phyloP scores from a whole-genome alignment of 2,888 invertebrate species.

The Patella depressa region DNA sequence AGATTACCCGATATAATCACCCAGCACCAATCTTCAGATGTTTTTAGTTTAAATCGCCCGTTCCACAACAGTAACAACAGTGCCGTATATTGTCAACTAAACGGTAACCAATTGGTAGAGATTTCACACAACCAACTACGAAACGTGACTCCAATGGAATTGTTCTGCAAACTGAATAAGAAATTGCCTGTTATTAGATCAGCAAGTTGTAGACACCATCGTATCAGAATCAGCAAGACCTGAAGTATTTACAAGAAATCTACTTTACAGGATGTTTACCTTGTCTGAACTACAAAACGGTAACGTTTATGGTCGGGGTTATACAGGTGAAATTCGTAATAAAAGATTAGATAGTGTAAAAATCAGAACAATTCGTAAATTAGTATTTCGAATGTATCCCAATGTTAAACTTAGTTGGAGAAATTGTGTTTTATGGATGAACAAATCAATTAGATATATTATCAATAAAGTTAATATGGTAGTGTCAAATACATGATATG shows the following conservation, averaged over 20 bases:
- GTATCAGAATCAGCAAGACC: neutral
- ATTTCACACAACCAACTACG: too few species aligned
- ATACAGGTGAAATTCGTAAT: neutral
- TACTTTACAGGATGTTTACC: neutral
- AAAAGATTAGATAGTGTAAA: neutral
- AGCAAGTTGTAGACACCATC: too few species aligned
- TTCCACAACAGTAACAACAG: too few species aligned
- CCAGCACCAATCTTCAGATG: too few species aligned
- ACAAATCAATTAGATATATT: neutral
- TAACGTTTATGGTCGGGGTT: neutral
- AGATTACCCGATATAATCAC: too few species aligned
- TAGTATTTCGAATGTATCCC: neutral
- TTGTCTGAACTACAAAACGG: neutral
- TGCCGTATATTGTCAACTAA: too few species aligned
- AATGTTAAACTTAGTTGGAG: neutral
- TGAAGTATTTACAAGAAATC: neutral
- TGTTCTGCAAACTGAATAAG: too few species aligned
- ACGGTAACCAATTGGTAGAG: too few species aligned
- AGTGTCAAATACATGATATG: too few species aligned
- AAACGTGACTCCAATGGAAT: too few species aligned
- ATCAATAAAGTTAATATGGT: neutral
- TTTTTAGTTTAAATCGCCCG: too few species aligned
- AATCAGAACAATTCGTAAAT: neutral
- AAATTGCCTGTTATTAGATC: too few species aligned
- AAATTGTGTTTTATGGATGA: conserved; percentile 7